phyloP scores from a whole-genome alignment of 2,888 invertebrate genomes.

The Rhagonycha lutea region DNA sequence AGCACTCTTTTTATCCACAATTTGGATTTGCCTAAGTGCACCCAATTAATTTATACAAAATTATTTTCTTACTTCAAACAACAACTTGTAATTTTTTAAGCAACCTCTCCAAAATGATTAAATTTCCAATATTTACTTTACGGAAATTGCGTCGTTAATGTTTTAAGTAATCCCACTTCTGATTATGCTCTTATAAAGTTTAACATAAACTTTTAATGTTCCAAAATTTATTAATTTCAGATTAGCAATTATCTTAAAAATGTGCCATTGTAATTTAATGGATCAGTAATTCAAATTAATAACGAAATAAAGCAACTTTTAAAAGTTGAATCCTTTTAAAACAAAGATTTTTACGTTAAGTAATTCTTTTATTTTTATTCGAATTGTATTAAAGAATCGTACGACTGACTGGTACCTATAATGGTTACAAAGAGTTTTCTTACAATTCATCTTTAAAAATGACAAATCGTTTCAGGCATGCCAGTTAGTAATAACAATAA shows the following conservation, averaged over 20 bases:
- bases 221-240: neutral
- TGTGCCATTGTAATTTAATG: neutral
- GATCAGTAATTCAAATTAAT: neutral
- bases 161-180: neutral
- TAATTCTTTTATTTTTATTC: neutral
- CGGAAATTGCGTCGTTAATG: neutral
- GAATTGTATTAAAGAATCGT: neutral
- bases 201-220: neutral
- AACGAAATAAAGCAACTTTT: neutral
- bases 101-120: neutral
- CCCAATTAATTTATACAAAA: neutral
- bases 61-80: neutral
- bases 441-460: neutral
- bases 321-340: neutral
- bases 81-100: neutral
- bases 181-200: neutral
- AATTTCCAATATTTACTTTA: neutral
- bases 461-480: neutral
- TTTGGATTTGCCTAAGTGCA: neutral
- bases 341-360: neutral
- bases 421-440: neutral
- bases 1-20: slow-evolving; percentile 1
- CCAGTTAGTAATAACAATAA: neutral
- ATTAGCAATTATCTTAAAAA: neutral
- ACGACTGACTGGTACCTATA: neutral